Conservation (phyloP, 2,113 vertebrate genomes). For the Fulica atra region DNA sequence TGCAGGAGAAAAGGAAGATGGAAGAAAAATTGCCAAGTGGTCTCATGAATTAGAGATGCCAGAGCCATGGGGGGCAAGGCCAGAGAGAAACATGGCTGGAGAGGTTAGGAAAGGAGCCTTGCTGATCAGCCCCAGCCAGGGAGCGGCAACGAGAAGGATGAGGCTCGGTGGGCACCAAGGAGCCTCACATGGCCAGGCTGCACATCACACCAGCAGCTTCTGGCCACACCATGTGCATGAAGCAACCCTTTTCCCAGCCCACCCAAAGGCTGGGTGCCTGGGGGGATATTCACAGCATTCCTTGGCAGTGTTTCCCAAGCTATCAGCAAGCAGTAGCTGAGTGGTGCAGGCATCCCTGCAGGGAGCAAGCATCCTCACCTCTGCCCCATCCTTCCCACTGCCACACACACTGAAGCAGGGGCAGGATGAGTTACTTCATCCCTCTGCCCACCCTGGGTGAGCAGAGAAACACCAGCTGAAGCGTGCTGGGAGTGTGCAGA, state of each 20-base stretch:
- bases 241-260: neutral
- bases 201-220: neutral
- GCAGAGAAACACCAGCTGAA: neutral
- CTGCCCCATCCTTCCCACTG: neutral
- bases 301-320: neutral
- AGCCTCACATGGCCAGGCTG: accelerated
- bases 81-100: accelerated
- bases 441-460: neutral
- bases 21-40: neutral
- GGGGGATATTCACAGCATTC: neutral
- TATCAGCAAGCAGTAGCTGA: accelerated
- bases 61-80: neutral
- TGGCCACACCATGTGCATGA: accelerated
- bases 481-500: neutral
- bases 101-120: accelerated
- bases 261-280: neutral
- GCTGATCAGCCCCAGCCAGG: neutral
- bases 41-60: neutral
- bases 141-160: neutral
- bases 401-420: accelerated
- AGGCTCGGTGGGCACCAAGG: neutral
- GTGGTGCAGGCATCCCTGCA: neutral
- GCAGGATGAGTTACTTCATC: neutral
- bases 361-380: neutral
- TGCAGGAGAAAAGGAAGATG: neutral